Evolutionary conservation across 2,888 invertebrate species (phyloP).

Genomic region (Apamea monoglypha): DNA sequence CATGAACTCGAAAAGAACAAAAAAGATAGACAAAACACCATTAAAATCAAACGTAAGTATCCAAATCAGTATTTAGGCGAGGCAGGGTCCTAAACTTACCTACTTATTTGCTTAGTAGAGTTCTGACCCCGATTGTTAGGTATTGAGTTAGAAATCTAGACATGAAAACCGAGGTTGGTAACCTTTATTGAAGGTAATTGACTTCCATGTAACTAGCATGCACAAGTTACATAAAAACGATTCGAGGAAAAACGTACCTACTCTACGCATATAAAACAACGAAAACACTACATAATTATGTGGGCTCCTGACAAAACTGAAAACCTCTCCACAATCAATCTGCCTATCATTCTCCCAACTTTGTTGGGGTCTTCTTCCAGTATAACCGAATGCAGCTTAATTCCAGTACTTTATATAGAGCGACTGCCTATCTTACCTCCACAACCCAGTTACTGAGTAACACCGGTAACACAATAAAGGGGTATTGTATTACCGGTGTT

Average conservation of each 20-base stretch:
- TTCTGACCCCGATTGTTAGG: conserved; percentile 7
- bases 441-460: too few relatives aligned
- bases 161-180: conserved; percentile 19
- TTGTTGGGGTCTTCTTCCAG: background rate
- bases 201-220: conserved; percentile 20
- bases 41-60: background rate
- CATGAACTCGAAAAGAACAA: too few relatives aligned
- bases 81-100: background rate
- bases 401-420: background rate
- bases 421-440: too few relatives aligned
- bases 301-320: background rate
- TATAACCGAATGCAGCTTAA: background rate
- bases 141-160: conserved; percentile 21
- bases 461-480: too few relatives aligned
- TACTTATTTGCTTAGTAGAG: background rate
- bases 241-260: conserved; percentile 6
- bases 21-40: background rate
- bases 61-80: background rate
- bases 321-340: background rate
- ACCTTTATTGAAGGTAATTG: conserved; percentile 45
- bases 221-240: background rate
- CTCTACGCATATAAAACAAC: background rate
- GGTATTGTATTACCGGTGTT: too few relatives aligned
- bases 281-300: background rate
- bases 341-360: background rate